Evolutionary conservation across 2,113 vertebrate species (phyloP).

Genomic region (Gracilinanus agilis): DNA sequence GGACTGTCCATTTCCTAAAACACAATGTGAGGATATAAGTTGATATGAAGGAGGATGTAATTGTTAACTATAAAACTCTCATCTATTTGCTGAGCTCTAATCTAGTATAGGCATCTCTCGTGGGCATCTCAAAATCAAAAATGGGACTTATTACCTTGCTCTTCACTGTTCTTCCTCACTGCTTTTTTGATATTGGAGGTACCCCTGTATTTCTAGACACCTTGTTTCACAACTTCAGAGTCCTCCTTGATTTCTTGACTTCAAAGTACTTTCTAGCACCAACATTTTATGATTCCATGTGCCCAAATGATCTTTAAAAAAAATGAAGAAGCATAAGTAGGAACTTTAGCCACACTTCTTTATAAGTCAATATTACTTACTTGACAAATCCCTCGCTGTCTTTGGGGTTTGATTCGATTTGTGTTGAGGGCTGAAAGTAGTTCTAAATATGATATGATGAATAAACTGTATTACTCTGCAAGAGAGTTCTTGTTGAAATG

Average conservation of each 20-base stretch:
- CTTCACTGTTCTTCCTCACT: not conserved
- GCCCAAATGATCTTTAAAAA: not conserved
- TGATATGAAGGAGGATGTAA: not conserved
- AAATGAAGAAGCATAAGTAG: not conserved
- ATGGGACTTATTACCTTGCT: not conserved
- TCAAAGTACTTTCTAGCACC: not conserved
- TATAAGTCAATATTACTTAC: not conserved
- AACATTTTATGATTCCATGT: not conserved
- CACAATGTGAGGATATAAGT: not conserved
- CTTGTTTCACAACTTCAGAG: not conserved
- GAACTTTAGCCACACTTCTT: conserved; percentile 3
- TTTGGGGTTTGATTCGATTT: conserved; percentile 30
- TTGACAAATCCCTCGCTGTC: not conserved
- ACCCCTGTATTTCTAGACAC: not conserved
- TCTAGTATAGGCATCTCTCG: not conserved
- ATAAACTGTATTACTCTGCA: not conserved
- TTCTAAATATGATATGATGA: not conserved
- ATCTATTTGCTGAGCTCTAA: not conserved
- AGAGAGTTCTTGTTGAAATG: not conserved
- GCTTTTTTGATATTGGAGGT: not conserved
- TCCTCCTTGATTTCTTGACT: not conserved
- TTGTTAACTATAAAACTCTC: not conserved
- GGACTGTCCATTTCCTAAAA: not conserved
- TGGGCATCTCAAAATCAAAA: not conserved
- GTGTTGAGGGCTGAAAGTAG: conserved; percentile 34